Conservation (phyloP, 2,888 invertebrate species). For the Acrocera orbiculus region DNA sequence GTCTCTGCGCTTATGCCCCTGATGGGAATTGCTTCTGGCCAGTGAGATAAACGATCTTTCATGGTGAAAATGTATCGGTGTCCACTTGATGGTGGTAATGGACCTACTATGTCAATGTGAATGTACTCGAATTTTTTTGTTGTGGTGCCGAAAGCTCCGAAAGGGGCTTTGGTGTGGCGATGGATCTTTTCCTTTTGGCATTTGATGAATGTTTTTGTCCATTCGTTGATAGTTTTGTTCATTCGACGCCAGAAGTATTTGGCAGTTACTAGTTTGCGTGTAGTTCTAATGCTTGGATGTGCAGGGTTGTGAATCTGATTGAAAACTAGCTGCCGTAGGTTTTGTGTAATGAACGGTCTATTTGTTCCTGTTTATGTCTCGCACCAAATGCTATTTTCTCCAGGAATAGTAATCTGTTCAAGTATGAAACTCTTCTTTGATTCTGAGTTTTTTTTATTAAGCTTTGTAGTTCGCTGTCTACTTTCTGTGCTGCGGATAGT, state of each 20-base stretch:
- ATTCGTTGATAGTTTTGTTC: neutral
- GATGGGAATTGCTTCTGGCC: neutral
- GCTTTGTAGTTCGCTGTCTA: no score
- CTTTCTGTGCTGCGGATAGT: neutral
- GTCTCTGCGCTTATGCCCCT: neutral
- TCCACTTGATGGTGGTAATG: neutral
- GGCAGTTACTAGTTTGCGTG: neutral
- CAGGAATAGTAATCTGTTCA: neutral
- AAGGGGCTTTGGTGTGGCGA: neutral
- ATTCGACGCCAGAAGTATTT: conserved; percentile 2
- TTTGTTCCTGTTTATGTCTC: neutral
- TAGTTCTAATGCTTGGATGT: neutral
- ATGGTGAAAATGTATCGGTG: neutral
- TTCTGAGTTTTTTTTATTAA: no score
- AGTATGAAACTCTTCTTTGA: no score
- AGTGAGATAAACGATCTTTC: neutral
- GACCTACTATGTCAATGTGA: neutral
- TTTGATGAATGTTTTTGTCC: conserved; percentile 7
- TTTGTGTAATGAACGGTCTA: neutral
- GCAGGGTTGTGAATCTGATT: neutral
- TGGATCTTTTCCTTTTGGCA: neutral
- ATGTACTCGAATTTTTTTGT: no score
- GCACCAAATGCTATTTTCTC: neutral
- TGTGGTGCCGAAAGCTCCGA: neutral
- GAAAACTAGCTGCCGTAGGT: neutral